Evolutionary conservation across 1,140 invertebrate species (phyloP).

Genomic region (Drosophila mauritiana): DNA sequence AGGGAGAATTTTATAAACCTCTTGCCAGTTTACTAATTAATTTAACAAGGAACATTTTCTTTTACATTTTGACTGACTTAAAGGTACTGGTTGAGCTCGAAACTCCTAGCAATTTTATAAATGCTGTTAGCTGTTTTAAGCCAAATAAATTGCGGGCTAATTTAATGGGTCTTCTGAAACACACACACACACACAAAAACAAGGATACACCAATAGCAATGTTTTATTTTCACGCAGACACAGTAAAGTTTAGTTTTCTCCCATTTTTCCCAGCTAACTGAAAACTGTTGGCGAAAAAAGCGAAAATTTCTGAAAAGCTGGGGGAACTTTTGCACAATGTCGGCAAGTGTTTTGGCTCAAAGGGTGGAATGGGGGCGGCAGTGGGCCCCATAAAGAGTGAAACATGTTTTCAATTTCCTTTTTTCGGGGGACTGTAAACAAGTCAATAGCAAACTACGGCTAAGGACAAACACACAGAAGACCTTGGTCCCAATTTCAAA

Average conservation of each 20-base stretch:
- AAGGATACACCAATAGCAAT: slow-evolving; percentile 26
- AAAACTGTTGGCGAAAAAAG: slow-evolving; percentile 24
- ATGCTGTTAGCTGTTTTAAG: slow-evolving; percentile 49
- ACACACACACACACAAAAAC: slow-evolving; percentile 21
- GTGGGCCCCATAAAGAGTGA: slow-evolving; percentile 49
- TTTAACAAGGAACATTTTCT: slow-evolving; percentile 4
- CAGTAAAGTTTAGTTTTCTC: slow-evolving; percentile 37
- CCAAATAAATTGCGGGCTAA: slow-evolving; percentile 41
- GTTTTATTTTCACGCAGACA: slow-evolving; percentile 51
- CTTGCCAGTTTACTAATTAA: slow-evolving; percentile 8
- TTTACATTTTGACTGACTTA: background rate
- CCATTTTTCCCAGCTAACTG: slow-evolving; percentile 30
- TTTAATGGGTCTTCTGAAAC: slow-evolving; percentile 43
- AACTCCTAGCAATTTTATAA: slow-evolving; percentile 37
- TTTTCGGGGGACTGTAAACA: slow-evolving; percentile 47
- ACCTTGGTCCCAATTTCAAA: slow-evolving; percentile 52
- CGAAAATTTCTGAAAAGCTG: slow-evolving; percentile 23
- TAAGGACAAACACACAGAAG: slow-evolving; percentile 44
- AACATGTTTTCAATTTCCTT: slow-evolving; percentile 62
- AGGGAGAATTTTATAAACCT: slow-evolving; percentile 34
- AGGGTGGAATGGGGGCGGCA: background rate
- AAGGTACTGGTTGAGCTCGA: slow-evolving; percentile 34
- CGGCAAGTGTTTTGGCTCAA: slow-evolving; percentile 48
- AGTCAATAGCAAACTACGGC: slow-evolving; percentile 43
- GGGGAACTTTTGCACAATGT: slow-evolving; percentile 66